Conservation (phyloP, 2,888 invertebrate species). For the Lepidonotus clava region DNA sequence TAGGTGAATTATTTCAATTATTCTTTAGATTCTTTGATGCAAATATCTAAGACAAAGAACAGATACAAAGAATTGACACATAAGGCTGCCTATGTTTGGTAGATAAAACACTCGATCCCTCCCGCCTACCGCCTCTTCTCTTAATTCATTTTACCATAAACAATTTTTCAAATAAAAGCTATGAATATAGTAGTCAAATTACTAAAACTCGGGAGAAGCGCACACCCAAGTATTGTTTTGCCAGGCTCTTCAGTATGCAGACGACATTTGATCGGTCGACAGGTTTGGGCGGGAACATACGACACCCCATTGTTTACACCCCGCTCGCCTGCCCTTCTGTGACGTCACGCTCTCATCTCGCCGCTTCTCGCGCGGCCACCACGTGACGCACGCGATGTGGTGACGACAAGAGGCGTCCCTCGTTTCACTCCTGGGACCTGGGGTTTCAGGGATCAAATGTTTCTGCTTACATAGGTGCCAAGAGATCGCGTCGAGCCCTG, state of each 20-base stretch:
- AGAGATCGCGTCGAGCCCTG: not conserved
- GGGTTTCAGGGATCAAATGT: not conserved
- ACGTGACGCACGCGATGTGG: constrained; percentile 32
- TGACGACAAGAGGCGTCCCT: not conserved
- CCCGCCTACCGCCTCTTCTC: too few relatives aligned
- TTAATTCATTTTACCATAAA: too few relatives aligned
- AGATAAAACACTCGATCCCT: too few relatives aligned
- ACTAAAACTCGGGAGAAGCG: not conserved
- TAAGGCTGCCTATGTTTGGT: too few relatives aligned
- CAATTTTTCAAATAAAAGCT: too few relatives aligned
- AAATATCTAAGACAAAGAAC: too few relatives aligned
- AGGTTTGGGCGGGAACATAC: constrained; percentile 1
- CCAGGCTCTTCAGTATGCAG: too few relatives aligned
- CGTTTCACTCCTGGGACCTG: not conserved
- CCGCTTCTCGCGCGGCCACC: not conserved
- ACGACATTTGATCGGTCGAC: not conserved
- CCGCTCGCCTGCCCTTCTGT: not conserved
- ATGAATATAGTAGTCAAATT: not conserved
- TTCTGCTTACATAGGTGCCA: not conserved
- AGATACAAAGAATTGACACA: too few relatives aligned
- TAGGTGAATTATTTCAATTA: not conserved
- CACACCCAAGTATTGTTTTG: too few relatives aligned
- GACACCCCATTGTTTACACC: constrained; percentile 27
- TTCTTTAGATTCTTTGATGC: not conserved
- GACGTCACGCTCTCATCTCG: constrained; percentile 33